Evolutionary conservation across 2,888 invertebrate species (phyloP).

Genomic region (Mellilla xanthometata): DNA sequence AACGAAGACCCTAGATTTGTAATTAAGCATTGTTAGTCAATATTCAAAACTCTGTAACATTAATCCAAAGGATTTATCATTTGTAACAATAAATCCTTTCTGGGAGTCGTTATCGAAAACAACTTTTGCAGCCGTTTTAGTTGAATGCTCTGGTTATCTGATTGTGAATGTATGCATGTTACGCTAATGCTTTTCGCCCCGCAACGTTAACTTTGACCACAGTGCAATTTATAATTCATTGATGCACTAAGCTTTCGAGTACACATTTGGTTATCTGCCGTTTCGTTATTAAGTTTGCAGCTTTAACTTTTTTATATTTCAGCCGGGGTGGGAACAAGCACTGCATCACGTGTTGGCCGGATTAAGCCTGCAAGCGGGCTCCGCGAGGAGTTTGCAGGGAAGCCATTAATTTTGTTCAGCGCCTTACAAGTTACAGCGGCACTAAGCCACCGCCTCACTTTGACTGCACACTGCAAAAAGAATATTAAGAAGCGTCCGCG

Average conservation of each 20-base stretch:
- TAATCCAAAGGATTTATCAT: too few relatives aligned
- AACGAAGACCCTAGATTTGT: too few relatives aligned
- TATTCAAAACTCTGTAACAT: too few relatives aligned
- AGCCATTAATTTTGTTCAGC: slow-evolving; percentile 67
- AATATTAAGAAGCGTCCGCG: slow-evolving; percentile 42
- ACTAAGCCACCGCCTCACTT: slow-evolving; percentile 50
- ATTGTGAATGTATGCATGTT: slow-evolving; percentile 5
- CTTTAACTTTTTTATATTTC: slow-evolving; percentile 15
- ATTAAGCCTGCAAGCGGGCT: slow-evolving; percentile 54
- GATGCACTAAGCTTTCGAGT: slow-evolving; percentile 5
- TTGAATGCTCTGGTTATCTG: slow-evolving; percentile 8
- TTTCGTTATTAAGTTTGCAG: slow-evolving; percentile 2
- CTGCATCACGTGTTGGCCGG: slow-evolving; percentile 52
- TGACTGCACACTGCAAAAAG: slow-evolving; percentile 53
- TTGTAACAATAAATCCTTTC: neutral
- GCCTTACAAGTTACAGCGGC: slow-evolving; percentile 57
- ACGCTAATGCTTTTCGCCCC: slow-evolving; percentile 5
- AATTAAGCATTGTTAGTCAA: too few relatives aligned
- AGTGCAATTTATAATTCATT: slow-evolving; percentile 7
- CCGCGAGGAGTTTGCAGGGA: slow-evolving; percentile 40
- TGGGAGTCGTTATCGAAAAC: slow-evolving; percentile 5
- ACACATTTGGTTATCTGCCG: neutral
- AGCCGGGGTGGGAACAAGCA: slow-evolving; percentile 29
- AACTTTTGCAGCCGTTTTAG: slow-evolving; percentile 3
- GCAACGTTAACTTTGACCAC: slow-evolving; percentile 9